phyloP scores from a whole-genome alignment of 2,113 vertebrate genomes.

The Carettochelys insculpta region DNA sequence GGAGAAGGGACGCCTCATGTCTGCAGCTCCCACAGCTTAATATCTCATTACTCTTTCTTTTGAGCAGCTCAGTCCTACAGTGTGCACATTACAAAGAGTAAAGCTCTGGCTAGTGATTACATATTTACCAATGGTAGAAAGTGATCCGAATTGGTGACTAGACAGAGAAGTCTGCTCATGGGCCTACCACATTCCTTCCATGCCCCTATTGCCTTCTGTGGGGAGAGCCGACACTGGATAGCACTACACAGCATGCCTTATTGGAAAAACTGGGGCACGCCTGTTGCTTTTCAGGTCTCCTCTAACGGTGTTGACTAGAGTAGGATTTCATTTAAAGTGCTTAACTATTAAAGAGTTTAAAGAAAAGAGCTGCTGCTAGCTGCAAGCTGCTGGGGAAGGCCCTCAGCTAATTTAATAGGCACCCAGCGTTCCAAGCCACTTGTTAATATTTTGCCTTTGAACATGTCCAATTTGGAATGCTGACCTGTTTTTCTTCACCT shows the following conservation, averaged over 20 bases:
- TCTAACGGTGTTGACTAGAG: background rate
- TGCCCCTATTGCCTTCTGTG: background rate
- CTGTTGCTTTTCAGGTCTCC: background rate
- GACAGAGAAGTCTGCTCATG: background rate
- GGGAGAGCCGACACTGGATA: background rate
- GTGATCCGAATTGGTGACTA: background rate
- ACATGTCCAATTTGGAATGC: conserved; percentile 5
- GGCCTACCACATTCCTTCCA: background rate
- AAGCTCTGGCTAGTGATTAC: background rate
- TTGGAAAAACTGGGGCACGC: background rate
- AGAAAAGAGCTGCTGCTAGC: background rate
- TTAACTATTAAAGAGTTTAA: background rate
- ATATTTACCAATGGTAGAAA: accelerated
- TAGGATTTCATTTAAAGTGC: background rate
- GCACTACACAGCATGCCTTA: background rate
- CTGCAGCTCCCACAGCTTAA: background rate
- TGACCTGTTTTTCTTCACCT: conserved; percentile 45
- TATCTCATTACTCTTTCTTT: background rate
- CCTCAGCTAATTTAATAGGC: background rate
- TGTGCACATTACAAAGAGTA: background rate
- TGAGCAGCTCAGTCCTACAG: background rate
- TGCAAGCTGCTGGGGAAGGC: background rate
- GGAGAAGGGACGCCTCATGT: background rate
- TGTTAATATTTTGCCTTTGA: conserved; percentile 18
- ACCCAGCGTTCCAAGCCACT: background rate